Base-by-base conservation (phyloP, 1,140 invertebrate species). In the Calliphora vicina region DNA sequence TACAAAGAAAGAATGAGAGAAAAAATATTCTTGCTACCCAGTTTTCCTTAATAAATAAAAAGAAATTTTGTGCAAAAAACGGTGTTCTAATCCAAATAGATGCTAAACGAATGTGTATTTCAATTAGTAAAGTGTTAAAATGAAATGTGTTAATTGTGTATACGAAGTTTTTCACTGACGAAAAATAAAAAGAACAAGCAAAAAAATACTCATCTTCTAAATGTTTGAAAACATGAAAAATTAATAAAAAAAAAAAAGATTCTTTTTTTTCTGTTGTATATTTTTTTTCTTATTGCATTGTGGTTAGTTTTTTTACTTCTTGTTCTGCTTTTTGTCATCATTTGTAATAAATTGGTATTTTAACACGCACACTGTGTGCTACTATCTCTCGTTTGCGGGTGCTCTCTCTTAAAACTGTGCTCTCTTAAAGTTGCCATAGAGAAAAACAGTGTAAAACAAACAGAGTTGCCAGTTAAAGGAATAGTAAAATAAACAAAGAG, bases 241-340 rank as follows among this genome's bases (percentile, higher is more conserved):
- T 50, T 50, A 50, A n/a, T n/a, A n/a, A n/a, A n/a, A n/a, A n/a
- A n/a, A n/a, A n/a, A 50, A 17, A 50, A 50, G 29, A 35, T 35
- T 35, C 29, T 2, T 35, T 35, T 35, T 35, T 35, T 35, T n/a
- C 13, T n/a, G 9, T 73, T 25, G 71, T 73, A 15, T 35, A 73
- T 29, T 73, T 25, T 73, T 73, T 73, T 73, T 73, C 27, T 73
- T 73, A 29, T 73, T 73, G 23, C 23, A 26, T 73, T 26, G 23
- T 73, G 23, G 27, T 73, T 73, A 26, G n/a, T 73, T 73, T 73
- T 10, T 73, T 73, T 9, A 1, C n/a, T 73, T 26, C 71, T 73
- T 26, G 29, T 73, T 73, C 8, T 6, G 8, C 13, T 73, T 73
- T 73, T 73, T 73, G 27, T 73, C 27, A 73, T 73, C 27, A 73